phyloP scores from a whole-genome alignment of 2,113 vertebrate genomes.

The Saccopteryx leptura region DNA sequence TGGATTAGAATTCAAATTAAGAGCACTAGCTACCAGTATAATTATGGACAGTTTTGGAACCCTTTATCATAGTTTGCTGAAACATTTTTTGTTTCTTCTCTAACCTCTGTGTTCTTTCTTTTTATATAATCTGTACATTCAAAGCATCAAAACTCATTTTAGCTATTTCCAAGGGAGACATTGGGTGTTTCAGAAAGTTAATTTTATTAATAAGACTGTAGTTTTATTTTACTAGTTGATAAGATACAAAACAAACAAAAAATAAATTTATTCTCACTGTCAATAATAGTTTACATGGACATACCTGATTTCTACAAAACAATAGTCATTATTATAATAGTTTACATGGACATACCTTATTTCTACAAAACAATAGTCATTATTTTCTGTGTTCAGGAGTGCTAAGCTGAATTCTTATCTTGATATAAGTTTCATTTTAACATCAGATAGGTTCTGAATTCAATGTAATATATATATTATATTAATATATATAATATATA shows the following conservation, averaged over 20 bases:
- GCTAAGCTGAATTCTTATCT: neutral
- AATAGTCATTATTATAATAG: neutral
- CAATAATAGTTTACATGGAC: neutral
- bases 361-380: neutral
- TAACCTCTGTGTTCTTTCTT: neutral
- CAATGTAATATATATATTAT: neutral
- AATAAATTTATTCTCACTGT: neutral
- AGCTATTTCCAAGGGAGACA: neutral
- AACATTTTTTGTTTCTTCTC: neutral
- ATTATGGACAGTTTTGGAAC: constrained; percentile 27
- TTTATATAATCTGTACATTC: neutral
- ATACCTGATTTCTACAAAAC: constrained; percentile 37
- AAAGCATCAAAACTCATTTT: neutral
- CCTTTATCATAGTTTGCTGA: constrained; percentile 44
- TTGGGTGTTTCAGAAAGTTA: neutral
- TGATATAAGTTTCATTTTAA: neutral
- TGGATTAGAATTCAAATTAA: constrained; percentile 51
- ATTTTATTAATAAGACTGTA: neutral
- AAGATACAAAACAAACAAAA: neutral
- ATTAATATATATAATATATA: neutral
- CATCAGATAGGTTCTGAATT: neutral
- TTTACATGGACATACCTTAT: constrained; percentile 48
- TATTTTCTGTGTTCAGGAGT: neutral
- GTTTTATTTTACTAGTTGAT: constrained; percentile 24
- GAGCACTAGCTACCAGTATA: neutral